Percentiles rank a stretch among this genome's conserved stretches.
Conservation (phyloP, 2,113 vertebrate genomes). For the Tursiops truncatus region DNA sequence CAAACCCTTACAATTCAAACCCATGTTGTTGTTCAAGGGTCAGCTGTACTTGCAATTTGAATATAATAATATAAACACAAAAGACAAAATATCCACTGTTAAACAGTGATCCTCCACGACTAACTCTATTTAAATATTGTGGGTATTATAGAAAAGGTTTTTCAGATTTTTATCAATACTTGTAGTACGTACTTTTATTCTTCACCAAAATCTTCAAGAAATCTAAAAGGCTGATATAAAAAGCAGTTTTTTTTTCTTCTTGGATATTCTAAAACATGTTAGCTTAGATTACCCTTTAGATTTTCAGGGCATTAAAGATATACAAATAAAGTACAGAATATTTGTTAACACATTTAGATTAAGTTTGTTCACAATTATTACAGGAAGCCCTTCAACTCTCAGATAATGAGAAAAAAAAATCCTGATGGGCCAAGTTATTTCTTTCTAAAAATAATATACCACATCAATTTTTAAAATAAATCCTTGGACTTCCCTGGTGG, state of each 20-base stretch:
- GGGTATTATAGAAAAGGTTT: background rate
- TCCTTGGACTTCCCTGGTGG: background rate
- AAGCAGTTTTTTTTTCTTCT: background rate
- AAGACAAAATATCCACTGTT: background rate
- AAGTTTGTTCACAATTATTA: background rate
- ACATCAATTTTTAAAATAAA: background rate
- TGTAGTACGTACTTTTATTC: background rate
- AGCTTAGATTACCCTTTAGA: background rate
- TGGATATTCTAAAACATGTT: background rate
- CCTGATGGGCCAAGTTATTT: background rate
- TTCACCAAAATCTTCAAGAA: background rate
- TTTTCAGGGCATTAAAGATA: background rate
- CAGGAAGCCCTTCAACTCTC: background rate
- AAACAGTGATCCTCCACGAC: background rate
- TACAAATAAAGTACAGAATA: background rate
- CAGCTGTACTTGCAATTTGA: background rate
- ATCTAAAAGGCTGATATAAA: background rate
- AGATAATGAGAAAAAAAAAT: background rate
- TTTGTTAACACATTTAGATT: background rate
- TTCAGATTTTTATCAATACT: background rate
- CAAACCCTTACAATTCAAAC: too few relatives aligned
- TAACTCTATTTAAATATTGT: background rate
- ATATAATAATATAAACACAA: background rate
- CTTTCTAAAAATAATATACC: background rate
- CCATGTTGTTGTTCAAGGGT: too few relatives aligned